Percentiles rank a stretch among this genome's conserved stretches.
Conservation (phyloP, 2,797 vertebrate genomes). For the Hyperoplus lanceolatus region DNA sequence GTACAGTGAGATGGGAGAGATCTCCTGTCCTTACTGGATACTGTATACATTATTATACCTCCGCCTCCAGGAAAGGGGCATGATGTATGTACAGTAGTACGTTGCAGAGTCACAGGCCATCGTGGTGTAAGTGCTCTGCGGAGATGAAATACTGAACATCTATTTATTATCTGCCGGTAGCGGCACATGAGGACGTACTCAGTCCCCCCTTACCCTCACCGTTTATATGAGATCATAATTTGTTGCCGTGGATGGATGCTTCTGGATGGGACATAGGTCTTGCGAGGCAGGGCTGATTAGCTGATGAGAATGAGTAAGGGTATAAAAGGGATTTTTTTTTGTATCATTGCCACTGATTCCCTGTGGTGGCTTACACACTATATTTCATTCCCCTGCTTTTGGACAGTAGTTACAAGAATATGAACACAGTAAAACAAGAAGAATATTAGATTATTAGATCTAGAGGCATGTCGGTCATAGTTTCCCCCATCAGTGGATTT, state of each 20-base stretch:
- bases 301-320: constrained; percentile 56
- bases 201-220: constrained; percentile 41
- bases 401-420: neutral
- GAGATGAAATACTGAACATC: constrained; percentile 66
- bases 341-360: constrained; percentile 36
- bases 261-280: constrained; percentile 50
- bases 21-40: constrained; percentile 42
- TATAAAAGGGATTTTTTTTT: constrained; percentile 56
- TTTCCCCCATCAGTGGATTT: constrained; percentile 79
- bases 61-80: constrained; percentile 47
- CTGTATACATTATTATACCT: constrained; percentile 58
- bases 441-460: constrained; percentile 48
- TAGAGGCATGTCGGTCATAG: constrained; percentile 63
- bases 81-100: constrained; percentile 47
- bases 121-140: constrained; percentile 54
- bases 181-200: constrained; percentile 54
- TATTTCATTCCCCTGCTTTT: constrained; percentile 15
- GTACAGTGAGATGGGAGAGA: constrained; percentile 60
- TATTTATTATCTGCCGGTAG: constrained; percentile 74
- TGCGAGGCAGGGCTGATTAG: constrained; percentile 53
- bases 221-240: constrained; percentile 66
- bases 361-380: constrained; percentile 24
- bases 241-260: constrained; percentile 58
- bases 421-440: neutral
- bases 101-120: constrained; percentile 45